These are phyloP conservation scores for Ctenopoma kingsleyae DNA, from an alignment of 2,797 vertebrate genomes.

Conservation along the genomic window DNA sequence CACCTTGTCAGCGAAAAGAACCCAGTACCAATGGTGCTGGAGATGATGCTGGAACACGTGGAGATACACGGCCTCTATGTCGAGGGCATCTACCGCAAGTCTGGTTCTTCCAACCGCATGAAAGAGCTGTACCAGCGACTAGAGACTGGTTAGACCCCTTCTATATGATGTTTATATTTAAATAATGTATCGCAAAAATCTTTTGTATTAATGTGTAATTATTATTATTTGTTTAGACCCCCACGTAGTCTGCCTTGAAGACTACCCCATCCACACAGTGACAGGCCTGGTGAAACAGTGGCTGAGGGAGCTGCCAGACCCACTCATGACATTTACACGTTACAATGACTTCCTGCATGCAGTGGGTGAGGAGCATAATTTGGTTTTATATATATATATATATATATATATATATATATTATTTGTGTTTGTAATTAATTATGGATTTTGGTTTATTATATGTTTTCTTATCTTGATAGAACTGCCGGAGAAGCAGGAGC, in stretches of 20 bases:
- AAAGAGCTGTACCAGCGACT: constrained; percentile 93
- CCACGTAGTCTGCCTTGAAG: constrained; percentile 88
- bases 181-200: neutral
- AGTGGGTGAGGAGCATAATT: constrained; percentile 87
- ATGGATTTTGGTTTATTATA: neutral
- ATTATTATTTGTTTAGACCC: constrained; percentile 84
- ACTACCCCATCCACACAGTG: constrained; percentile 95
- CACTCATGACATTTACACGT: constrained; percentile 94
- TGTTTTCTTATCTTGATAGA: constrained; percentile 80
- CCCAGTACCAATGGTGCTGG: constrained; percentile 93
- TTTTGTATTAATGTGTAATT: neutral
- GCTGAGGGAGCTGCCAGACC: constrained; percentile 95
- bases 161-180: neutral
- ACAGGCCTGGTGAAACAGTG: constrained; percentile 97
- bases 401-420: too few relatives aligned
- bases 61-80: constrained; percentile 98
- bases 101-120: constrained; percentile 95
- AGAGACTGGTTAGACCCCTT: constrained; percentile 85
- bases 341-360: constrained; percentile 95
- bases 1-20: constrained; percentile 89
- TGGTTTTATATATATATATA: neutral
- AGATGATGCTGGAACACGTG: constrained; percentile 95
- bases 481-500: constrained; percentile 94
- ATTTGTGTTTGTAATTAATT: neutral
- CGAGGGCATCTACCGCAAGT: constrained; percentile 98